Evolutionary conservation across 2,113 vertebrate genomes (phyloP), one percentile per base, ranked within the genome.

Genomic region (Cyprinodon brontotheroides): DNA sequence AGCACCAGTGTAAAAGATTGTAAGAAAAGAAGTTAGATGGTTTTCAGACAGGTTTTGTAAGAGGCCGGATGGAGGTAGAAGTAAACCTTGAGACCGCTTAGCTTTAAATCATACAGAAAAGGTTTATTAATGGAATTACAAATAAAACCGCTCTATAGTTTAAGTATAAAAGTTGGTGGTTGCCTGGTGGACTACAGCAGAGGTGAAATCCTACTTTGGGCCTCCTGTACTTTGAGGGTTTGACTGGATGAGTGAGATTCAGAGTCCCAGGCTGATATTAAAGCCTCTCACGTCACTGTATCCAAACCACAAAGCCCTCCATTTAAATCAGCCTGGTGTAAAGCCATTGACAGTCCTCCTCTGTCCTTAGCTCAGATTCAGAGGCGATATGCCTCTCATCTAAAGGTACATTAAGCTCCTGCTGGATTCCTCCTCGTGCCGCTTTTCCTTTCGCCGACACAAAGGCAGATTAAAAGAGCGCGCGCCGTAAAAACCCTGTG

Each of bases 361-460:
- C 79, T 43, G 79, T 84, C 78, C 80, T 72, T 65, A 29, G 41
- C 77, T 80, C 72, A 80, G 86, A 89, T 83, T 69, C 80, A 40
- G 66, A 84, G 61, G 65, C 73, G 77, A 86, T 78, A 81, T 63
- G 79, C 88, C 64, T 75, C 86, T 77, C 89, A 87, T 84, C 80
- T 87, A 81, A 86, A 86, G 88, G 82, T 87, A 83, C 87, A 88
- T 89, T 86, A 91, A 92, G 89, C 89, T 77, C 81, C 82, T 74
- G 72, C 85, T 77, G 85, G 89, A 91, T 89, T 80, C 85, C 80
- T 87, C 80, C 86, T 87, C 67, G 86, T 90, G 89, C 87, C 90
- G 86, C 93, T 92, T 91, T 93, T 81, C 84, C 87, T 79, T 90
- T 85, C 61, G 72, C 81, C 84, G 83, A 91, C 86, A 91, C 88